These are phyloP conservation scores for Upupa epops DNA, from an alignment of 2,113 vertebrate species.

Conservation along the genomic window DNA sequence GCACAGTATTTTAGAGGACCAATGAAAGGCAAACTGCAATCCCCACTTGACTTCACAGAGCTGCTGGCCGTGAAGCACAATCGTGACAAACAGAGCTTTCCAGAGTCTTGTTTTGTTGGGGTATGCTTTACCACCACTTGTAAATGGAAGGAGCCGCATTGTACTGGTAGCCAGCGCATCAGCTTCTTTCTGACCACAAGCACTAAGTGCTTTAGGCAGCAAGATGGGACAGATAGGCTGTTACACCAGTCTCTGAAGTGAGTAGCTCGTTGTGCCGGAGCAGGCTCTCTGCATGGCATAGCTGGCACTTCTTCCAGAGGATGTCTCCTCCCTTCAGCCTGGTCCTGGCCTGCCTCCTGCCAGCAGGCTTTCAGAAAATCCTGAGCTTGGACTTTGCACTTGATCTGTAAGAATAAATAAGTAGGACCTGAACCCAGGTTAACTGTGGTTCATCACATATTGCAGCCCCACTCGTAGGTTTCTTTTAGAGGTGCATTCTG, in stretches of 20 bases:
- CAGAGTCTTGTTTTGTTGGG: neutral
- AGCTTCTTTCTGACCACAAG: neutral
- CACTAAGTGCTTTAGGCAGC: neutral
- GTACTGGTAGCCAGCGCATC: neutral
- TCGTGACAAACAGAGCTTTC: neutral
- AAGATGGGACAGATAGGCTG: neutral
- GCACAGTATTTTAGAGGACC: neutral
- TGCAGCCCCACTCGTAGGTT: neutral
- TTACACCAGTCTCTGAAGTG: neutral
- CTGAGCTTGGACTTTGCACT: neutral
- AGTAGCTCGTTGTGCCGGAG: neutral
- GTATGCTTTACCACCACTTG: neutral
- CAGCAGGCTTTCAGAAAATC: neutral
- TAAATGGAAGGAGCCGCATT: neutral
- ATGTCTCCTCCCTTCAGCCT: neutral
- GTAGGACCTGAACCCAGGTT: neutral
- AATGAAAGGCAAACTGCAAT: constrained; percentile 34
- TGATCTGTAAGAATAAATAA: neutral
- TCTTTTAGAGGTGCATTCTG: neutral
- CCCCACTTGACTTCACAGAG: neutral
- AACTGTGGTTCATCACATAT: fast-evolving
- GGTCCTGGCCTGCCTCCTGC: neutral
- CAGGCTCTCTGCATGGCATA: neutral
- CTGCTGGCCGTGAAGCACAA: neutral
- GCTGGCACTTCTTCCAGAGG: neutral